These are phyloP conservation scores for Rosalia funebris DNA, from an alignment of 2,888 invertebrate genomes.

Conservation along the genomic window DNA sequence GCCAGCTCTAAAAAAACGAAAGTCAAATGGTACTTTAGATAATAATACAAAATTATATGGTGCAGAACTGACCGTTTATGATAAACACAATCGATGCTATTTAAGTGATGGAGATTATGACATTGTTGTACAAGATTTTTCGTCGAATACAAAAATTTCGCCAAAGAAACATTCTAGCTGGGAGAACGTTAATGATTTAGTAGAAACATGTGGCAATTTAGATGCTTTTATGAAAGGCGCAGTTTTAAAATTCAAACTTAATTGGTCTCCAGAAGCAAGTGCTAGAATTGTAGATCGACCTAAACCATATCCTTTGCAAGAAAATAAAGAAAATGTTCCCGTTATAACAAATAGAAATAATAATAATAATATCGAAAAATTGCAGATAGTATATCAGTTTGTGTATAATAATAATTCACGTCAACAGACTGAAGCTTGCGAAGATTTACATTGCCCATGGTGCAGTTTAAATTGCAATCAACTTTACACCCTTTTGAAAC, in stretches of 20 bases:
- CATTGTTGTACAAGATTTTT: slow-evolving; percentile 81
- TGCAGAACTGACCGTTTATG: slow-evolving; percentile 88
- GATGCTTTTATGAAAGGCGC: slow-evolving; percentile 66
- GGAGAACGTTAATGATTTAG: slow-evolving; percentile 71
- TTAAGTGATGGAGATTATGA: slow-evolving; percentile 92
- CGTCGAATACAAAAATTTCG: slow-evolving; percentile 65
- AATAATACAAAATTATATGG: slow-evolving; percentile 67
- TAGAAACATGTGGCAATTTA: slow-evolving; percentile 64
- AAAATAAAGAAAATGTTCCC: slow-evolving; percentile 63
- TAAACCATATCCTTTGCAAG: slow-evolving; percentile 65
- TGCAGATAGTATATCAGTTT: slow-evolving; percentile 94
- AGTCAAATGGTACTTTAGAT: slow-evolving; percentile 62
- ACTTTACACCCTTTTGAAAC: slow-evolving; percentile 90
- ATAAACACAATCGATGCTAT: slow-evolving; percentile 87
- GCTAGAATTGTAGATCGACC: slow-evolving; percentile 75
- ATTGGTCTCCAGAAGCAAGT: slow-evolving; percentile 82
- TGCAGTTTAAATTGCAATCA: slow-evolving; percentile 90
- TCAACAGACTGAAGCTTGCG: slow-evolving; percentile 94
- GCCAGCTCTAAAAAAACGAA: slow-evolving; percentile 77
- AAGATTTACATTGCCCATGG: slow-evolving; percentile 96
- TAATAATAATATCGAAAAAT: slow-evolving; percentile 65
- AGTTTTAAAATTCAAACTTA: slow-evolving; percentile 83
- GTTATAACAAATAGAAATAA: slow-evolving; percentile 53
- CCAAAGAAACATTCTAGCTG: slow-evolving; percentile 80
- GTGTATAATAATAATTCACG: slow-evolving; percentile 93